Conservation (phyloP, 2,888 invertebrate species). For the Camponotus fellah region DNA sequence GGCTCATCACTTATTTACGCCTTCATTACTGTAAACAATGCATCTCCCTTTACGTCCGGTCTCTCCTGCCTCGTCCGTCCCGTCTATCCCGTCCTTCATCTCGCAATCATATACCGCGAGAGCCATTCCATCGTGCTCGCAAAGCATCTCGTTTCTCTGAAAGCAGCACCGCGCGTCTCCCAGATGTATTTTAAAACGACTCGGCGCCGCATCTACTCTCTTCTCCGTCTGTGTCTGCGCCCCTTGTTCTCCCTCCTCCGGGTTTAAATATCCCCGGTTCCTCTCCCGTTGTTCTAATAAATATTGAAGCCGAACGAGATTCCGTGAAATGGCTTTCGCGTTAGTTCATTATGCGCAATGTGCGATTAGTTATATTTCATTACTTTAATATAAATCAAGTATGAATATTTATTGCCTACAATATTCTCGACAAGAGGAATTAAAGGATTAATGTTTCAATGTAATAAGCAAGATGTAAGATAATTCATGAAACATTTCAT, state of each 20-base stretch:
- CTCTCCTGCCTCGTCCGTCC: conserved; percentile 43
- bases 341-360: not conserved
- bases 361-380: conserved; percentile 6
- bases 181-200: conserved; percentile 60
- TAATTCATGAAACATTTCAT: not conserved
- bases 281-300: conserved; percentile 1
- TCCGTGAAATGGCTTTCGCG: not conserved
- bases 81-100: conserved; percentile 56
- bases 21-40: conserved; percentile 85
- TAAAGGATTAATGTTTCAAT: not conserved
- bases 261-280: not conserved
- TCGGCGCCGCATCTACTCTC: conserved; percentile 23
- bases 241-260: not conserved
- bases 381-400: not conserved
- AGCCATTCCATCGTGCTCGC: conserved; percentile 53
- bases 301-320: conserved; percentile 37
- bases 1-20: conserved; percentile 83
- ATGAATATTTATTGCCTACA: conserved; percentile 9
- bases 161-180: conserved; percentile 68
- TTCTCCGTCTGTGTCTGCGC: conserved; percentile 5
- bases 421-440: not conserved
- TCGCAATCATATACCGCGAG: conserved; percentile 57
- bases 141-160: conserved; percentile 56
- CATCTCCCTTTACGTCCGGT: conserved; percentile 76
- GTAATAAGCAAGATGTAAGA: not conserved